Percentiles rank a stretch among this genome's conserved stretches.
Conservation (phyloP, 2,888 invertebrate genomes). For the Acholoe squamosa region DNA sequence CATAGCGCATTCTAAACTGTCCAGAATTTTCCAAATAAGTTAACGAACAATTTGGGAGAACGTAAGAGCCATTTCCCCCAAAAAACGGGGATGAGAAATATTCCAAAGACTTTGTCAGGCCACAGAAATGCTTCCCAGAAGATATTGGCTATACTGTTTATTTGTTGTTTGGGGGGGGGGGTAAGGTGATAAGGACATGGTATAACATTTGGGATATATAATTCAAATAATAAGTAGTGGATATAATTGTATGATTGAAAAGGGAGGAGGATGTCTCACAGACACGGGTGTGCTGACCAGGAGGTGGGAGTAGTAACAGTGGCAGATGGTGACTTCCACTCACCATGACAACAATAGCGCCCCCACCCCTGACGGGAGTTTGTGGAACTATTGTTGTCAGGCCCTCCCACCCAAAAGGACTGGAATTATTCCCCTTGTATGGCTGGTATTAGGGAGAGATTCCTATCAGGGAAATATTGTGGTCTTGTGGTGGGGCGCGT, state of each 20-base stretch:
- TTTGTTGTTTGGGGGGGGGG: too few relatives aligned
- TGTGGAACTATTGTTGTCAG: background rate
- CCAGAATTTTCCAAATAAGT: too few relatives aligned
- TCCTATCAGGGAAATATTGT: constrained; percentile 12
- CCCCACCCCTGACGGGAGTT: background rate
- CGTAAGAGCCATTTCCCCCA: too few relatives aligned
- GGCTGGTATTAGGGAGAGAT: background rate
- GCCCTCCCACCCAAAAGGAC: background rate
- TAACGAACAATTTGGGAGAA: too few relatives aligned
- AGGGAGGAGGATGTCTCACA: background rate
- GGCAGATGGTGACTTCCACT: background rate
- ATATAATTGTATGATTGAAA: background rate
- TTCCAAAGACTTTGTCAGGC: too few relatives aligned
- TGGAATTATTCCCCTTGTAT: background rate
- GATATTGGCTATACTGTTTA: too few relatives aligned
- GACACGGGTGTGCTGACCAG: background rate
- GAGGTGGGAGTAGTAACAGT: background rate
- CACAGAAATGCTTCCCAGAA: too few relatives aligned
- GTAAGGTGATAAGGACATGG: background rate
- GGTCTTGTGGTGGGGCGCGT: background rate
- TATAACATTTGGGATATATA: background rate
- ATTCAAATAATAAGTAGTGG: background rate
- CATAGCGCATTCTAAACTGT: too few relatives aligned
- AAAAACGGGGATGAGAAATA: too few relatives aligned
- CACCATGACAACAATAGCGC: background rate